A percentile compares a stretch with the other conserved stretches of the same genome.
Conservation (phyloP, 1,140 invertebrate genomes). For the Cyclina sinensis region DNA sequence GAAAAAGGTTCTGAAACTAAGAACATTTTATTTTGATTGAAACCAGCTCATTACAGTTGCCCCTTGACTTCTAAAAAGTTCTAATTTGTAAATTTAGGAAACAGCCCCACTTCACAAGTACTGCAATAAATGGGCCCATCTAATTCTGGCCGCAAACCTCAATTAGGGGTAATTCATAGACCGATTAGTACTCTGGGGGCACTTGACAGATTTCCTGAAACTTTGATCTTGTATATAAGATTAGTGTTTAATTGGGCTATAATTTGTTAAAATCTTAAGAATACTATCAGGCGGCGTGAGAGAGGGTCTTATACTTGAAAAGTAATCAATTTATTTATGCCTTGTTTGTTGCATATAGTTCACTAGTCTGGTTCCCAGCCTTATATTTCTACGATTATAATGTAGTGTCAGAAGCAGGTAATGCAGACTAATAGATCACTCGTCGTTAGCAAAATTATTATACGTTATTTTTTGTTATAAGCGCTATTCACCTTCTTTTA, state of each 20-base stretch:
- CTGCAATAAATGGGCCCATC: not conserved
- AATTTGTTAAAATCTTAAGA: constrained; percentile 45
- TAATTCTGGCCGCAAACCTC: not conserved
- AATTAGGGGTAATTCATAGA: constrained; percentile 29
- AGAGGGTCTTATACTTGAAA: not conserved
- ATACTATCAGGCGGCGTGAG: not conserved
- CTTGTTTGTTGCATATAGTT: no score
- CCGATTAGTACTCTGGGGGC: not conserved
- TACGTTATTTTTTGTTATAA: no score
- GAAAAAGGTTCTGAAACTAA: no score
- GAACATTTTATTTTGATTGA: not conserved
- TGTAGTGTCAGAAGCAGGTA: no score
- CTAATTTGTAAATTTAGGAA: not conserved
- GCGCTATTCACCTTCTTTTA: no score
- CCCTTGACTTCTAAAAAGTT: not conserved
- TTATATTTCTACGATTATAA: no score
- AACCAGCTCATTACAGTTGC: constrained; percentile 4
- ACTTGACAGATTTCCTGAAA: not conserved
- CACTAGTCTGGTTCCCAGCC: no score
- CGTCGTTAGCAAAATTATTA: no score
- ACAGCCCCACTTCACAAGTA: not conserved
- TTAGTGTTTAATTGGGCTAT: constrained; percentile 42
- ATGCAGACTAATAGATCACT: no score
- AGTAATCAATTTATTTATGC: not conserved
- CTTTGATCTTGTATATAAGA: constrained; percentile 27